Evolutionary conservation across 1,140 invertebrate genomes (phyloP), one percentile per base, ranked within the genome.

Genomic region (Homarus americanus): DNA sequence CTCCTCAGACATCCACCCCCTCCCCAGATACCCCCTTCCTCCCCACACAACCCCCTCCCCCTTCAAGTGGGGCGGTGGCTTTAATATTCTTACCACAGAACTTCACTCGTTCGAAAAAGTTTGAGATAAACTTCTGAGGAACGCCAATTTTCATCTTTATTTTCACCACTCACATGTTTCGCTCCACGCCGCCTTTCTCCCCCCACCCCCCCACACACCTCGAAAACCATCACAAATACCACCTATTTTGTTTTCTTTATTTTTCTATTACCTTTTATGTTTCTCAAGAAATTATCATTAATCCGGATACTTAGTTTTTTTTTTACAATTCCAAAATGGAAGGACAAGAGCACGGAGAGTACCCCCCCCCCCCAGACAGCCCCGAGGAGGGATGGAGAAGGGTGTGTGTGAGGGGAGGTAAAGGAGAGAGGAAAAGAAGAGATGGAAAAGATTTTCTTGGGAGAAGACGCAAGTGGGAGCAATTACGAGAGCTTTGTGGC

Each of bases 61-160:
- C 66, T 49, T 20, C 63, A 32, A 40, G 66, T 38, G 38, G 58
- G 63, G 20, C 63, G 82, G 38, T 44, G 82, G 32, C 69, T 84
- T 84, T 84, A 84, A 84, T 84, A 84, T 84, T 84, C 82, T 84
- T 84, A 84, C 63, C 69, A 84, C 82, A 84, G 82, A 84, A 84
- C 38, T 84, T 84, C 82, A 84, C 82, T 84, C 82, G 34, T 84
- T 84, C 82, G 63, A 84, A 84, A n/a, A 84, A 84, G 82, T 84
- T 84, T 84, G 82, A 73, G 69, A 84, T 84, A 84, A 84, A 84
- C 82, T 84, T 84, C 40, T 66, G 38, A 73, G 82, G 82, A 84
- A 84, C 82, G 82, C 69, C 82, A 84, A 73, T 84, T 84, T 83
- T 73, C 82, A 69, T 84, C 82, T 84, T 73, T 84, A 84, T 84